These are phyloP conservation scores for Dasyurus viverrinus DNA, from an alignment of 2,113 vertebrate genomes.

Conservation along the genomic window DNA sequence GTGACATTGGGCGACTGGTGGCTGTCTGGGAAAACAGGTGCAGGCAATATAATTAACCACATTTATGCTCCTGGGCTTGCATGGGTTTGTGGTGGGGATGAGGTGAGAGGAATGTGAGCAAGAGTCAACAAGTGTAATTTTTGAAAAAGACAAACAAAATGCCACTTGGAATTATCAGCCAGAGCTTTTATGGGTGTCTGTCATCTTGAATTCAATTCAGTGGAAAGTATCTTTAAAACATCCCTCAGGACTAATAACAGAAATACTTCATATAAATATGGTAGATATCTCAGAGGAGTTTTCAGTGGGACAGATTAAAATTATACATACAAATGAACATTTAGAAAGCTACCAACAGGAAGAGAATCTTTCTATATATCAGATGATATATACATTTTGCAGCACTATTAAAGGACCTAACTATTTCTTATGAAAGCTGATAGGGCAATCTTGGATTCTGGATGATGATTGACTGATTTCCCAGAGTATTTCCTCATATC, in stretches of 20 bases:
- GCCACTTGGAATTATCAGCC: neutral
- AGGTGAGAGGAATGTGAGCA: neutral
- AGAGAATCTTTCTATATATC: neutral
- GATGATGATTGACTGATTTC: neutral
- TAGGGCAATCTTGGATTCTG: neutral
- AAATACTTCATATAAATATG: neutral
- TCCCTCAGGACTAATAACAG: neutral
- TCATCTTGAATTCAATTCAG: neutral
- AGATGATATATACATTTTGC: neutral
- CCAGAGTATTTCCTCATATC: neutral
- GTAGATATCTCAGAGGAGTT: neutral
- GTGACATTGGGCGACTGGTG: no score
- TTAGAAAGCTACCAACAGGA: neutral
- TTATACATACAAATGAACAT: neutral
- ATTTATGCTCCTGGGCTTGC: neutral
- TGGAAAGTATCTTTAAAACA: neutral
- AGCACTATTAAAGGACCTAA: neutral
- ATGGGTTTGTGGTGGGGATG: neutral
- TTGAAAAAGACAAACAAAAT: constrained; percentile 11
- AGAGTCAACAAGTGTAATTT: constrained; percentile 3
- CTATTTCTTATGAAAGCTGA: neutral
- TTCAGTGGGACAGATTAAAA: neutral
- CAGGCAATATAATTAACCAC: neutral
- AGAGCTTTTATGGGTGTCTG: neutral
- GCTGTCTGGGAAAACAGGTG: neutral